Evolutionary conservation across 2,797 vertebrate species (phyloP), one percentile per base, ranked within the genome.

Genomic region (Myotis planiceps): DNA sequence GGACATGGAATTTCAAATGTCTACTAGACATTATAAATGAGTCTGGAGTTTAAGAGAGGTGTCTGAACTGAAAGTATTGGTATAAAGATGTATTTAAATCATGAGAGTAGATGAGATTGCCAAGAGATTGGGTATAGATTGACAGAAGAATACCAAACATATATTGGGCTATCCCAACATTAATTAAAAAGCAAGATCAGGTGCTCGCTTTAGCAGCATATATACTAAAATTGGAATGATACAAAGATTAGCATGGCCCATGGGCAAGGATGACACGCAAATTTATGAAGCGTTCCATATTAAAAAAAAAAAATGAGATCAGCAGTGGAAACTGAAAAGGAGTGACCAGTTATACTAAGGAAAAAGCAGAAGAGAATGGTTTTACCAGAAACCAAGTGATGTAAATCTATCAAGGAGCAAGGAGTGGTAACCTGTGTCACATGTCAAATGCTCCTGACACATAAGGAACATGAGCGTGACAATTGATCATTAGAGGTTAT

Each of bases 81-180:
- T 69, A 60, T 74, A n/a, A 55, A 83, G 29, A 49, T 83, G 27
- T 79, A n/a, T 79, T 79, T 94, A 94, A 66, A 49, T 87, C 27
- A 74, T 68, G 34, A 94, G 39, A 53, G 12, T 34, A 47, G n/a
- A 34, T 79, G 49, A 72, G 19, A 53, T 72, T 29, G 66, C 23
- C 39, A 45, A 84, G 49, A 58, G 34, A 53, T 23, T 68, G 65
- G 68, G 39, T 49, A 34, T 51, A 51, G 53, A 39, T 19, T 19
- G 49, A 78, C 12, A 63, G 29, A n/a, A 76, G 65, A 75, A 65
- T 29, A 65, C 37, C 27, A 55, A 53, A 82, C 51, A 75, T 23
- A 25, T 21, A 25, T 29, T 39, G 60, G 58, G 25, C 15, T 39
- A 47, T 87, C 37, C 65, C n/a, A 82, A 0, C 81, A 47, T 45